Evolutionary conservation across 2,888 invertebrate species (phyloP), one percentile per base, ranked within the genome.

Genomic region (Glyphotaelius pellucidus): DNA sequence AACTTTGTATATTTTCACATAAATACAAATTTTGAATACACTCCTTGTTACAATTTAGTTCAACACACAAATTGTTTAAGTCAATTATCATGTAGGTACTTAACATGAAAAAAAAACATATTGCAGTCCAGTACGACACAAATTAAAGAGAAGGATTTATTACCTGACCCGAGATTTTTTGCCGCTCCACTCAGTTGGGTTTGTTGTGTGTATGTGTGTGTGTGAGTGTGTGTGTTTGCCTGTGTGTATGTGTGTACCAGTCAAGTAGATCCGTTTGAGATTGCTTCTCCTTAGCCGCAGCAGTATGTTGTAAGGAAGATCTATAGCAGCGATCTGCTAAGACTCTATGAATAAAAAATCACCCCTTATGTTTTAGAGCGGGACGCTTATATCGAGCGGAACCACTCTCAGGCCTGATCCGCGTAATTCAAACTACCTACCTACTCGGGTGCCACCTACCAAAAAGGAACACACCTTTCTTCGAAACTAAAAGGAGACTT

Each of bases 291-390:
- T 86, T 83, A 89, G 52, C 52, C 52, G 90, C 84, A 85, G 79
- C 86, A 85, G 38, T 85, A 85, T 38, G 38, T 25, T 85, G 52
- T 31, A 88, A 88, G 52, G 31, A 88, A 88, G 88, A 52, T 88
- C 67, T 88, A 88, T 31, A 67, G 88, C 14, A 31, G 67, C 52
- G 67, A 88, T 88, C 67, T 88, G 52, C 88, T 32, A 52, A 52
- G 88, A 35, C 35, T 67, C 88, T 32, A 52, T 88, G 88, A 88
- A 52, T 88, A 88, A 88, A 88, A 88, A 88, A 88, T 88, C 88
- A 88, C 88, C 88, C 52, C 52, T 88, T 88, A 52, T 67, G 47
- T 67, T 67, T 30, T 52, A 88, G 52, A 88, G 88, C 88, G 52
- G 52, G 52, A 35, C 52, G 88, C n/a, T 52, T 88, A 32, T 88